phyloP scores from a whole-genome alignment of 2,888 invertebrate genomes.

The Pharmacophagus antenor region DNA sequence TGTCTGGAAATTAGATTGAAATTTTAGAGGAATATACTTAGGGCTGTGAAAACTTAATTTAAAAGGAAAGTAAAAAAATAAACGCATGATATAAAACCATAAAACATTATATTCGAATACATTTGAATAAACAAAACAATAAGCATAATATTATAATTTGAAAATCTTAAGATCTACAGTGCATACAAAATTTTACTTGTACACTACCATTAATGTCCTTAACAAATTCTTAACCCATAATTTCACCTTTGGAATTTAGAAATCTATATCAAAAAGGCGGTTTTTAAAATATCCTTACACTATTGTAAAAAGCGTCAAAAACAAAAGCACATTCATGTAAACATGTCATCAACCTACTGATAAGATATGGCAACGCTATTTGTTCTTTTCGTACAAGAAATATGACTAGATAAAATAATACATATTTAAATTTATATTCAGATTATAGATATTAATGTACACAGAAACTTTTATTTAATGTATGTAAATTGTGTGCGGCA shows the following conservation, averaged over 20 bases:
- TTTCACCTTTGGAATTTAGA: not conserved
- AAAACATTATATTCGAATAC: constrained; percentile 17
- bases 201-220: no score
- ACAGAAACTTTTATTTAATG: not conserved
- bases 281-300: not conserved
- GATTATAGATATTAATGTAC: not conserved
- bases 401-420: constrained; percentile 36
- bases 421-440: not conserved
- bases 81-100: not conserved
- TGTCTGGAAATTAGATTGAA: no score
- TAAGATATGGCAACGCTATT: constrained; percentile 1
- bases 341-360: not conserved
- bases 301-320: not conserved
- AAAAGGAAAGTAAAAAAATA: not conserved
- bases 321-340: not conserved
- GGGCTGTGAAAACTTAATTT: no score
- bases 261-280: not conserved
- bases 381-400: constrained; percentile 16
- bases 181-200: not conserved
- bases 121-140: constrained; percentile 20
- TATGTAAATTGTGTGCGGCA: not conserved
- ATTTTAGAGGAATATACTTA: no score
- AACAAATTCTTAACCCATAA: not conserved
- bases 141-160: constrained; percentile 8
- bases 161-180: constrained; percentile 18